These are phyloP conservation scores for Hypomesus transpacificus DNA, from an alignment of 2,113 vertebrate genomes.

Conservation along the genomic window DNA sequence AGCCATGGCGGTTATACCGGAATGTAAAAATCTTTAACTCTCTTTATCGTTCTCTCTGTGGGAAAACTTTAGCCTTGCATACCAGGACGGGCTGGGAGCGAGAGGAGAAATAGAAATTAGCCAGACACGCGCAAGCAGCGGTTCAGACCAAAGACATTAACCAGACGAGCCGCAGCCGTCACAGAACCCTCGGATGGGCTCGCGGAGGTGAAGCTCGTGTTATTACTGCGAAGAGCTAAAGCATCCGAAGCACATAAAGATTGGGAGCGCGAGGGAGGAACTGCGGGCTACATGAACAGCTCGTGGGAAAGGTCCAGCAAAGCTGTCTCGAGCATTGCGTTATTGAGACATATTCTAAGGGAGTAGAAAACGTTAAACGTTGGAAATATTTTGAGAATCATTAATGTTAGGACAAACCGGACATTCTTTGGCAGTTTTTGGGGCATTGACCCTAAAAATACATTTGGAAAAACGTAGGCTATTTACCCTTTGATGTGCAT, in stretches of 20 bases:
- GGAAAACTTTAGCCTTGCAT: slow-evolving; percentile 17
- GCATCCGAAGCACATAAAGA: slow-evolving; percentile 2
- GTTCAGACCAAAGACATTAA: slow-evolving; percentile 22
- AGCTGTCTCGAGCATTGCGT: not conserved
- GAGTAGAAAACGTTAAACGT: not conserved
- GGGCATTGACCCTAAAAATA: too few species aligned
- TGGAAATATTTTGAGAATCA: too few species aligned
- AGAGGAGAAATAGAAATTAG: slow-evolving; percentile 28
- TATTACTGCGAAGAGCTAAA: not conserved
- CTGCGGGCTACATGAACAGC: not conserved
- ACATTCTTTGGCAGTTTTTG: too few species aligned
- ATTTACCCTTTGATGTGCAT: too few species aligned
- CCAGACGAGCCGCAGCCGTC: slow-evolving; percentile 18
- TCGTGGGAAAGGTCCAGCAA: slow-evolving; percentile 2
- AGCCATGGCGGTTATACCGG: too few species aligned
- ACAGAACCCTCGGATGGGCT: not conserved
- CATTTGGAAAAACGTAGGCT: too few species aligned
- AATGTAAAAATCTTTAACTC: too few species aligned
- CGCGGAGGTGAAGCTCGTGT: not conserved
- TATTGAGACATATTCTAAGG: not conserved
- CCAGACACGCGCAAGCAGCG: slow-evolving; percentile 11
- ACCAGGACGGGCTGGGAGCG: slow-evolving; percentile 15
- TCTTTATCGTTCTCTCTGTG: slow-evolving; percentile 2
- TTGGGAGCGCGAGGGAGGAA: too few species aligned
- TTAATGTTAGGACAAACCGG: too few species aligned